Percentiles rank a stretch among this genome's conserved stretches.
phyloP scores from a whole-genome alignment of 1,140 invertebrate species.

The Apocrypta bakeri region DNA sequence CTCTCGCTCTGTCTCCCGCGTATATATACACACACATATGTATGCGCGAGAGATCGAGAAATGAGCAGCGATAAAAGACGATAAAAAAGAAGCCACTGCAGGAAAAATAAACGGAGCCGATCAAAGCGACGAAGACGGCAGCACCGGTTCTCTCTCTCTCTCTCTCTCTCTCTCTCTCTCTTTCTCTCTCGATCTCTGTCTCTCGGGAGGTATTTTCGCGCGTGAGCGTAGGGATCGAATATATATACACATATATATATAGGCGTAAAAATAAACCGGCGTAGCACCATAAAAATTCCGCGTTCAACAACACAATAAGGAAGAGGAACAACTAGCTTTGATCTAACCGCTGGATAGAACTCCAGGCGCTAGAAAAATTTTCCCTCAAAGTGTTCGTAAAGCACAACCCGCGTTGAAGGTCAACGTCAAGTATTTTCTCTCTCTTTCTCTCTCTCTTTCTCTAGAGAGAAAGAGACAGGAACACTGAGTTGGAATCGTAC shows the following conservation, averaged over 20 bases:
- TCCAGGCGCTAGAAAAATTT: background rate
- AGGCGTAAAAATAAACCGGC: background rate
- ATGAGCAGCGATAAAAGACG: slow-evolving; percentile 18
- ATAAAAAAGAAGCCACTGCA: background rate
- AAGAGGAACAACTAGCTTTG: background rate
- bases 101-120: background rate
- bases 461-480: background rate
- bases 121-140: background rate
- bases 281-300: background rate
- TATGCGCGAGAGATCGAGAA: background rate
- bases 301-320: background rate
- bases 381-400: background rate
- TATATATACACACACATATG: background rate
- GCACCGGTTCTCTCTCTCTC: background rate
- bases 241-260: slow-evolving; percentile 3
- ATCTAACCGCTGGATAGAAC: background rate
- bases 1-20: too few species aligned
- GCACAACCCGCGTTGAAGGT: slow-evolving; percentile 16
- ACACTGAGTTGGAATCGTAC: background rate
- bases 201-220: background rate
- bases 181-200: too few species aligned
- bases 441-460: too few species aligned
- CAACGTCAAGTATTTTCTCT: slow-evolving; percentile 1
- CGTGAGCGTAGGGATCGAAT: background rate
- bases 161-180: too few species aligned